These are phyloP conservation scores for Orthonyx spaldingii DNA, from an alignment of 2,113 vertebrate species.

Conservation along the genomic window DNA sequence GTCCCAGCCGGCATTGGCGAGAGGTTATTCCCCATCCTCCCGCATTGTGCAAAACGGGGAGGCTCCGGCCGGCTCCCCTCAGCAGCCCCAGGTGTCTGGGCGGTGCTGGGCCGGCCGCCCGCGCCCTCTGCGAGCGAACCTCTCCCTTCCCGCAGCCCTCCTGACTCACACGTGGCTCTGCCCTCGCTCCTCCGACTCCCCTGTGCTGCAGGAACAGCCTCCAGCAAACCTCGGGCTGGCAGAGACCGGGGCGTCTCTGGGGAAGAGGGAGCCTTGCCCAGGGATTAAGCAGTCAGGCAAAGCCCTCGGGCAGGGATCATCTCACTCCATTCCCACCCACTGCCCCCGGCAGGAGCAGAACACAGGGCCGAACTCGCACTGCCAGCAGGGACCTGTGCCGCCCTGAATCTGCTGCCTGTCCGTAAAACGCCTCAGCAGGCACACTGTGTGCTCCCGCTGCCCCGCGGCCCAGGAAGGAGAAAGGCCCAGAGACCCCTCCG, in stretches of 20 bases:
- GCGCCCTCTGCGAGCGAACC: background rate
- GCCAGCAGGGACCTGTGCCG: background rate
- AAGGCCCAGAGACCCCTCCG: background rate
- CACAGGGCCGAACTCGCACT: background rate
- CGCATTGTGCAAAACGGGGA: slow-evolving; percentile 11
- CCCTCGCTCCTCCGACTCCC: background rate
- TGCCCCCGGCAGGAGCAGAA: background rate
- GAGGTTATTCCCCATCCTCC: slow-evolving; percentile 2
- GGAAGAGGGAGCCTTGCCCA: background rate
- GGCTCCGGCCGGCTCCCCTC: slow-evolving; percentile 1
- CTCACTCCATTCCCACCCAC: background rate
- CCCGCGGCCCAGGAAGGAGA: background rate
- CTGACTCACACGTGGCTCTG: background rate
- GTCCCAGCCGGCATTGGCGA: background rate
- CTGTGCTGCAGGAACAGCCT: background rate
- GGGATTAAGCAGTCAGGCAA: background rate
- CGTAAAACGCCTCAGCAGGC: background rate
- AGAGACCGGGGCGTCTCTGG: background rate
- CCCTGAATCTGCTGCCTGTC: background rate
- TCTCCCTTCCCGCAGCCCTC: background rate
- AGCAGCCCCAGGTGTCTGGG: slow-evolving; percentile 32
- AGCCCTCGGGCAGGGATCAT: background rate
- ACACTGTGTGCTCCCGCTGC: accelerated
- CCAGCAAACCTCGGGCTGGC: background rate
- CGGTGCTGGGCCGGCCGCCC: slow-evolving; percentile 18